Evolutionary conservation across 2,797 vertebrate genomes (phyloP), one percentile per base, ranked within the genome.

Genomic region (Scomberomorus guttatus): DNA sequence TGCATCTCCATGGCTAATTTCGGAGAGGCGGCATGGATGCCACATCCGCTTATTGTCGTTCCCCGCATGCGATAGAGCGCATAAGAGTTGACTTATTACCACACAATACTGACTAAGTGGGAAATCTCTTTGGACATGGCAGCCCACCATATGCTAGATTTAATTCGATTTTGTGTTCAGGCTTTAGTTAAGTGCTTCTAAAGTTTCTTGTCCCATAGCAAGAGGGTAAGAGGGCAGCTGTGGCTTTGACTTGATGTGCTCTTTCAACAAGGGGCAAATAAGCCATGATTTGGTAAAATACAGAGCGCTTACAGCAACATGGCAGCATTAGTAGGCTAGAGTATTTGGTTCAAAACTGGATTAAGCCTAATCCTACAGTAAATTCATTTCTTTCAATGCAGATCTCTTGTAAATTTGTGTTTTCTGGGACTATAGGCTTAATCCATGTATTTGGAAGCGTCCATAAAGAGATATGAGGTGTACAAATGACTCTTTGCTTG

Each of bases 101-200:
- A 90, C 90, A 95, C 92, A 95, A 94, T 94, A 77, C 84, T 62
- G 87, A 81, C 90, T 90, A 91, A 93, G 90, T 86, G 91, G 90
- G 85, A 92, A 92, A 95, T 94, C 93, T 92, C 87, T 85, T 90
- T 94, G 91, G 89, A 94, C 92, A 95, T 91, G 89, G 87, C 44
- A 42, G 81, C 87, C 88, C 87, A 91, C 88, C 89, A 90, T 92
- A 85, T 89, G 91, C 89, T 84, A 88, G 90, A 94, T 93, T 93
- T 95, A 95, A 95, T 95, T 94, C 7, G 93, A 93, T 94, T 95
- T 95, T 92, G 91, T 79, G 60, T 92, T 82, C 37, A 50, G 82
- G 87, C 85, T 93, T 90, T 88, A 79, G 84, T 90, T 91, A 88
- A 87, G 84, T 89, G 89, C 90, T 77, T 93, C 71, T 84, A 91